Evolutionary conservation across 1,140 invertebrate species (phyloP).

Genomic region (Bombus picipes): DNA sequence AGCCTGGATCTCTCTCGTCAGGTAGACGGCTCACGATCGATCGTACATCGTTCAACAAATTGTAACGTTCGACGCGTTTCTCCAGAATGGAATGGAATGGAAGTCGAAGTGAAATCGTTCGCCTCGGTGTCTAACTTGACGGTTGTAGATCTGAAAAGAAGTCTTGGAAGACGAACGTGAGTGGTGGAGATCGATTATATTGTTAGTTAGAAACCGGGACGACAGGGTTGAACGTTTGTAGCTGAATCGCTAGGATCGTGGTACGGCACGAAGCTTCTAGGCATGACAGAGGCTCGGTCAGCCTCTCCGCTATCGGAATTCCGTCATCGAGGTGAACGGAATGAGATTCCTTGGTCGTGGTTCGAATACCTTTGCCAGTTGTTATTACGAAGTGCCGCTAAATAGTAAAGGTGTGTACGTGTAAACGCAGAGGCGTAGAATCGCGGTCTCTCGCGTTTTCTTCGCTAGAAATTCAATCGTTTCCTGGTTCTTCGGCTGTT

Average conservation of each 20-base stretch:
- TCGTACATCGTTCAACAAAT: constrained; percentile 34
- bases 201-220: not conserved
- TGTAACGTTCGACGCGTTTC: constrained; percentile 14
- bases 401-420: constrained; percentile 56
- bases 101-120: constrained; percentile 14
- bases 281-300: not conserved
- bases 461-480: constrained; percentile 8
- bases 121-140: not conserved
- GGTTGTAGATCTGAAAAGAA: not conserved
- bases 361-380: constrained; percentile 53
- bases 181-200: not conserved
- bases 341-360: constrained; percentile 61
- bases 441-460: not conserved
- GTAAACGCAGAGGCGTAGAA: constrained; percentile 46
- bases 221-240: not conserved
- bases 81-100: not conserved
- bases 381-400: constrained; percentile 56
- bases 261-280: not conserved
- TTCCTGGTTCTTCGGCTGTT: constrained; percentile 29
- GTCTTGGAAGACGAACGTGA: not conserved
- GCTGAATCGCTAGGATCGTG: not conserved
- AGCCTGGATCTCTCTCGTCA: not conserved
- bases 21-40: constrained; percentile 33
- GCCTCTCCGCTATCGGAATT: constrained; percentile 43
- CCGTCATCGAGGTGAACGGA: constrained; percentile 65